A percentile compares a stretch with the other conserved stretches of the same genome.
Evolutionary conservation across 2,797 vertebrate species (phyloP).

Genomic region (Morelia viridis): DNA sequence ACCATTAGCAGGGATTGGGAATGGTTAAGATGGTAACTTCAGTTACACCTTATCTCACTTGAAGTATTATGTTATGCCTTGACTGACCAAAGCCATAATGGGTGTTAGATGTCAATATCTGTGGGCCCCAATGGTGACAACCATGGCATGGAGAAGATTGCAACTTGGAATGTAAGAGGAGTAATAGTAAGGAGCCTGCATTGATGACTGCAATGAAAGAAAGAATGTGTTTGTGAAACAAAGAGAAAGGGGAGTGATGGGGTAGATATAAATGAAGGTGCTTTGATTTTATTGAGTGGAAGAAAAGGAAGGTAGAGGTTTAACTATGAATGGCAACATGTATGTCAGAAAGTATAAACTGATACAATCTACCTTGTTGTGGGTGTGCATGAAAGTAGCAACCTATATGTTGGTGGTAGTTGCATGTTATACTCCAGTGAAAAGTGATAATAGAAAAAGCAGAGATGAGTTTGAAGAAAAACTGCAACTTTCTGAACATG

Average conservation of each 20-base stretch:
- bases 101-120: too few relatives aligned
- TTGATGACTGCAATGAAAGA: neutral
- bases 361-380: neutral
- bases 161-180: neutral
- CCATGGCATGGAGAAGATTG: too few relatives aligned
- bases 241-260: neutral
- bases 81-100: too few relatives aligned
- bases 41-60: too few relatives aligned
- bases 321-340: neutral
- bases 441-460: neutral
- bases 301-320: neutral
- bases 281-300: neutral
- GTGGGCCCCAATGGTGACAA: too few relatives aligned
- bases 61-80: too few relatives aligned
- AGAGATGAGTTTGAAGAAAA: neutral
- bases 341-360: neutral
- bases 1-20: too few relatives aligned
- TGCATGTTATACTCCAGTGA: neutral
- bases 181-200: neutral
- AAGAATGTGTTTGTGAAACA: neutral
- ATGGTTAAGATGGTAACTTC: too few relatives aligned
- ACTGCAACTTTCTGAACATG: neutral
- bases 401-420: neutral
- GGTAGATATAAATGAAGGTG: neutral
- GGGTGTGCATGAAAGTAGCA: too few relatives aligned